Conservation (phyloP, 2,888 invertebrate genomes). For the Saturnia pavonia region DNA sequence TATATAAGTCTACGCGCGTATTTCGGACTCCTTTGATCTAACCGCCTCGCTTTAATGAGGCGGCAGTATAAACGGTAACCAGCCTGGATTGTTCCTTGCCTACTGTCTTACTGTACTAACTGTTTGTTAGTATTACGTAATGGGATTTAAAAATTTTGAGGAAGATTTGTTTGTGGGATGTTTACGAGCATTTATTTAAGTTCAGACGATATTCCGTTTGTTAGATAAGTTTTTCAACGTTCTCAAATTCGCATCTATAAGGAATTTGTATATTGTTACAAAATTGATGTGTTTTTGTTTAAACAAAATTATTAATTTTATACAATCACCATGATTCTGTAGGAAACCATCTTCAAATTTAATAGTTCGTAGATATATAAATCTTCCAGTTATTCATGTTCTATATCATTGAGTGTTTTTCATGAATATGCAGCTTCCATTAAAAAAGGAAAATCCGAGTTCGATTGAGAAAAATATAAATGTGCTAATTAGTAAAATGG, state of each 20-base stretch:
- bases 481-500: too few relatives aligned
- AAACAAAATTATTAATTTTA: too few relatives aligned
- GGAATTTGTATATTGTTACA: background rate
- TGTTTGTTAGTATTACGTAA: slow-evolving; percentile 60
- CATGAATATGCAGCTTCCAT: too few relatives aligned
- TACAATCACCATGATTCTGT: too few relatives aligned
- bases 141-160: slow-evolving; percentile 39
- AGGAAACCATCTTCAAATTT: too few relatives aligned
- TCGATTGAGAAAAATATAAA: too few relatives aligned
- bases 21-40: slow-evolving; percentile 85
- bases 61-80: slow-evolving; percentile 71
- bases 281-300: too few relatives aligned
- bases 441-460: too few relatives aligned
- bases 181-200: slow-evolving; percentile 20
- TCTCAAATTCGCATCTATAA: background rate
- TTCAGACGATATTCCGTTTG: slow-evolving; percentile 26
- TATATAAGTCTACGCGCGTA: slow-evolving; percentile 65
- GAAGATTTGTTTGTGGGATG: slow-evolving; percentile 42
- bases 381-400: too few relatives aligned
- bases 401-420: too few relatives aligned
- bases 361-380: too few relatives aligned
- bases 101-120: slow-evolving; percentile 55
- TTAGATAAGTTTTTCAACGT: slow-evolving; percentile 25
- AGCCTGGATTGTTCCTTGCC: slow-evolving; percentile 70
- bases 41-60: slow-evolving; percentile 80